Evolutionary conservation across 2,113 vertebrate genomes (phyloP).

Genomic region (Antidorcas marsupialis): DNA sequence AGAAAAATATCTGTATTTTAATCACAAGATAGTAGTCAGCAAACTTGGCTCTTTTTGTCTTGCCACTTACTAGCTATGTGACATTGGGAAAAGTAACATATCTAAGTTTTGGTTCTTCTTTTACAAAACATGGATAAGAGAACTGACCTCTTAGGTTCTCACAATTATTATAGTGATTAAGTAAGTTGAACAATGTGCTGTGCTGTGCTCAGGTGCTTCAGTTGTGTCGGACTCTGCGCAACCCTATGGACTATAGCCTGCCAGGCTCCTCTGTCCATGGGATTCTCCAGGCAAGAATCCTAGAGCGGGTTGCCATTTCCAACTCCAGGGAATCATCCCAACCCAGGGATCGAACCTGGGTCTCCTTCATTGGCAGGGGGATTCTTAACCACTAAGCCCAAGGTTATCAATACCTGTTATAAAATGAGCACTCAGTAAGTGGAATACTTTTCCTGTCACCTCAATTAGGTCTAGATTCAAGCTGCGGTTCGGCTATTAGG

Average conservation of each 20-base stretch:
- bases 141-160: not conserved
- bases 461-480: not conserved
- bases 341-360: not conserved
- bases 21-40: not conserved
- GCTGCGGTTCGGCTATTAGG: not conserved
- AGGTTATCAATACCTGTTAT: not conserved
- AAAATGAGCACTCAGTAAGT: not conserved
- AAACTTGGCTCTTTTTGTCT: constrained; percentile 1
- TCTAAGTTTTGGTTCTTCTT: not conserved
- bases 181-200: not conserved
- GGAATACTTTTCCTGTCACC: not conserved
- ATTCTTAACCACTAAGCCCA: not conserved
- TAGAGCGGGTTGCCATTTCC: not conserved
- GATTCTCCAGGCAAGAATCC: not conserved
- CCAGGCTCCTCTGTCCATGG: not conserved
- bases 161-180: not conserved
- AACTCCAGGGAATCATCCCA: not conserved
- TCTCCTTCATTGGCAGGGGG: not conserved
- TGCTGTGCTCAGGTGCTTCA: not conserved
- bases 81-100: not conserved
- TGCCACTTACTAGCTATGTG: not conserved
- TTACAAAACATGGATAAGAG: not conserved
- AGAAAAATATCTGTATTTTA: not conserved
- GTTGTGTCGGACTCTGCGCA: not conserved
- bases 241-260: not conserved